phyloP scores from a whole-genome alignment of 2,113 vertebrate species.

The Miniopterus natalensis region DNA sequence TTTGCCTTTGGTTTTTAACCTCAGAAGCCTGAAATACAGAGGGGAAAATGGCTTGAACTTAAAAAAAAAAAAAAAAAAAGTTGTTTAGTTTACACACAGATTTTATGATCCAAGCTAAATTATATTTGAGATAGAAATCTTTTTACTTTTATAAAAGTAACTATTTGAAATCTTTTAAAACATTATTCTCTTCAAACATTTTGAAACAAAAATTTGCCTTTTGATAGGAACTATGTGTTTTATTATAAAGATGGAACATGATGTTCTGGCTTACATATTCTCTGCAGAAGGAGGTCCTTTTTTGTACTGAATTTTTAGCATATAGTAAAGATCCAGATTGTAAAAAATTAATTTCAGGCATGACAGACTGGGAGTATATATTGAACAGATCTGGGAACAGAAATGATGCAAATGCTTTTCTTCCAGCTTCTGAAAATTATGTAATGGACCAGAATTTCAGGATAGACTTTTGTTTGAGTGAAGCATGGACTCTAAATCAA shows the following conservation, averaged over 20 bases:
- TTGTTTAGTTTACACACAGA: conserved; percentile 30
- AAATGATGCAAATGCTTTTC: conserved; percentile 85
- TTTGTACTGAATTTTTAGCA: conserved; percentile 86
- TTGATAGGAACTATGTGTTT: conserved; percentile 81
- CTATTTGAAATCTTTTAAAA: conserved; percentile 77
- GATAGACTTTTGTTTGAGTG: conserved; percentile 74
- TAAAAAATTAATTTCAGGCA: conserved; percentile 86
- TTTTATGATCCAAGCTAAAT: conserved; percentile 45
- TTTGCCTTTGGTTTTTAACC: conserved; percentile 51
- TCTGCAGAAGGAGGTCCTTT: conserved; percentile 85
- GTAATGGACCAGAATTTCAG: conserved; percentile 83
- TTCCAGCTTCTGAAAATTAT: conserved; percentile 84
- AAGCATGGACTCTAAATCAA: conserved; percentile 69
- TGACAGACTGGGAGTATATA: conserved; percentile 86
- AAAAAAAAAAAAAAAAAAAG: conserved; percentile 52
- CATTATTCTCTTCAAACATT: conserved; percentile 81
- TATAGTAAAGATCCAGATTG: conserved; percentile 86
- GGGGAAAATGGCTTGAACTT: conserved; percentile 3
- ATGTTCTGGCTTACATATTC: conserved; percentile 84
- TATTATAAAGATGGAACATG: conserved; percentile 83
- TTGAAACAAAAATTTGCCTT: conserved; percentile 82
- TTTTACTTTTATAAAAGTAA: conserved; percentile 67
- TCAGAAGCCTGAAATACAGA: conserved; percentile 30
- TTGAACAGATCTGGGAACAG: conserved; percentile 86
- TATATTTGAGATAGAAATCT: conserved; percentile 38